Evolutionary conservation across 2,888 invertebrate genomes (phyloP).

Genomic region (Crocallis elinguaria): DNA sequence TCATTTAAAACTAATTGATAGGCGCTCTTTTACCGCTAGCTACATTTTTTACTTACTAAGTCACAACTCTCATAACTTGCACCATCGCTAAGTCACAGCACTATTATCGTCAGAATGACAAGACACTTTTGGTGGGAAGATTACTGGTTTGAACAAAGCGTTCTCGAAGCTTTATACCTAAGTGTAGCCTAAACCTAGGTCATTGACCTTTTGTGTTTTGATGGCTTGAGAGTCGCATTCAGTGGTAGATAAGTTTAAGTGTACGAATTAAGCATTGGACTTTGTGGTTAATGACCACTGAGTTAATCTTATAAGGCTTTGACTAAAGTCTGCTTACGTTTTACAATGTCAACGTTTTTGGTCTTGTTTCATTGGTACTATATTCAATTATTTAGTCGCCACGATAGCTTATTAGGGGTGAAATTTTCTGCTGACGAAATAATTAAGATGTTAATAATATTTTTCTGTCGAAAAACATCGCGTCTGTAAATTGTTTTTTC

Average conservation of each 20-base stretch:
- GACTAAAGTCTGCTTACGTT: no score
- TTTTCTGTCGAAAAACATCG: no score
- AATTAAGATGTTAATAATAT: no score
- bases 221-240: background rate
- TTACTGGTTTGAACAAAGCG: slow-evolving; percentile 45
- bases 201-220: slow-evolving; percentile 1
- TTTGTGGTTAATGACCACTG: background rate
- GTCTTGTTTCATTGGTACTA: no score
- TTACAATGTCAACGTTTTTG: no score
- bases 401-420: no score
- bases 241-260: slow-evolving; percentile 7
- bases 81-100: slow-evolving; percentile 29
- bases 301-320: background rate
- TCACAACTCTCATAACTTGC: slow-evolving; percentile 4
- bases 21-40: no score
- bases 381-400: no score
- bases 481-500: no score
- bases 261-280: slow-evolving; percentile 3
- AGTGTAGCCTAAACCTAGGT: slow-evolving; percentile 3
- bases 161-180: slow-evolving; percentile 32
- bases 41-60: no score
- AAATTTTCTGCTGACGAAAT: no score
- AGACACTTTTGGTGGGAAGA: slow-evolving; percentile 49
- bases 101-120: slow-evolving; percentile 47
- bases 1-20: no score